phyloP scores from a whole-genome alignment of 2,113 vertebrate genomes.

The Paracanthobrama guichenoti region DNA sequence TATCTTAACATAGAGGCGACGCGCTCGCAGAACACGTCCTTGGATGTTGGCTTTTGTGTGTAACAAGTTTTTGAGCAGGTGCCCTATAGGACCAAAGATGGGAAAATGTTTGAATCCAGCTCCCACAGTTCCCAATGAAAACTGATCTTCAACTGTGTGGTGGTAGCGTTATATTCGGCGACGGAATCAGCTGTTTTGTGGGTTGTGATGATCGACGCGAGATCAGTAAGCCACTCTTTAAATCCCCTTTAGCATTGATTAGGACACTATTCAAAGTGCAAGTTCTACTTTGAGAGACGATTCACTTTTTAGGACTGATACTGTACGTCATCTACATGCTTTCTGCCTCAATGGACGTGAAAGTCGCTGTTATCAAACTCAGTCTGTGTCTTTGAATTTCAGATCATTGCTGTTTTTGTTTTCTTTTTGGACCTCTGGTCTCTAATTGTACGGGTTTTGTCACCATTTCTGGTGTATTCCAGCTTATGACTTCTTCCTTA shows the following conservation, averaged over 20 bases:
- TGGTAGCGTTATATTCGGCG: neutral
- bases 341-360: constrained; percentile 3
- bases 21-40: neutral
- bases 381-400: constrained; percentile 41
- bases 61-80: constrained; percentile 18
- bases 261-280: constrained; percentile 2
- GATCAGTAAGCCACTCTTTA: constrained; percentile 27
- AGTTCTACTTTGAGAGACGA: constrained; percentile 10
- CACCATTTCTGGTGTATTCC: constrained; percentile 72
- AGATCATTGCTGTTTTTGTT: constrained; percentile 1
- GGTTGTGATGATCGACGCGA: neutral
- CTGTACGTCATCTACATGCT: neutral
- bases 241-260: constrained; percentile 3
- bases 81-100: constrained; percentile 8
- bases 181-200: neutral
- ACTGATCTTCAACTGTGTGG: neutral
- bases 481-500: constrained; percentile 78
- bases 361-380: constrained; percentile 34
- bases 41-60: neutral
- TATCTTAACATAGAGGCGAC: neutral
- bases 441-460: constrained; percentile 57
- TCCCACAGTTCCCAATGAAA: neutral
- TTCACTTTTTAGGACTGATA: constrained; percentile 29
- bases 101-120: neutral
- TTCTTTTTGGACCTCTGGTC: constrained; percentile 44